phyloP scores from a whole-genome alignment of 64 coral and sea anemone species.

The Pachyseris speciosa region DNA sequence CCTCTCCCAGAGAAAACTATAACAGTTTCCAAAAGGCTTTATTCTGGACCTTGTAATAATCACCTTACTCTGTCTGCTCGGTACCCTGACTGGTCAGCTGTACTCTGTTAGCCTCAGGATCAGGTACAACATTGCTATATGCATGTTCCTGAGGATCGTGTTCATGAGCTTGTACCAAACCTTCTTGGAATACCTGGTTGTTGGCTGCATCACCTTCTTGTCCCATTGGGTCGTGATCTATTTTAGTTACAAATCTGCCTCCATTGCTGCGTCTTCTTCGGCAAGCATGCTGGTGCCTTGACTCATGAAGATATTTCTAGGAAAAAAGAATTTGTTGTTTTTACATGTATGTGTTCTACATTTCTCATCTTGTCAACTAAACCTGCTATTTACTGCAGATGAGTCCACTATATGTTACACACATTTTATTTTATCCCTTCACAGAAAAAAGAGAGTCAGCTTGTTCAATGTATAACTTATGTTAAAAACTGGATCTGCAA shows the following conservation, averaged over 20 bases:
- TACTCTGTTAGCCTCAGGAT: slow-evolving; percentile 9
- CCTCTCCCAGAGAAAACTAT: too few relatives aligned
- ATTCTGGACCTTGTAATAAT: neutral
- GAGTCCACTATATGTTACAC: too few relatives aligned
- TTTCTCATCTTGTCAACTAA: neutral
- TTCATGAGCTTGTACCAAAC: slow-evolving; percentile 6
- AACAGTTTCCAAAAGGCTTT: too few relatives aligned
- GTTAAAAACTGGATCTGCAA: too few relatives aligned
- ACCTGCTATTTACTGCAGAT: too few relatives aligned
- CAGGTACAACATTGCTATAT: neutral
- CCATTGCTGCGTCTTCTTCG: slow-evolving; percentile 95
- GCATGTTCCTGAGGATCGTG: slow-evolving; percentile 35
- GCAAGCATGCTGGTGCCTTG: slow-evolving; percentile 97
- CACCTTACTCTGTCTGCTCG: slow-evolving; percentile 43
- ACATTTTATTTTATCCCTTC: too few relatives aligned
- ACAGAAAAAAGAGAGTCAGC: too few relatives aligned
- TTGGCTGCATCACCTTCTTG: neutral
- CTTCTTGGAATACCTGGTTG: slow-evolving; percentile 31
- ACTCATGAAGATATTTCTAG: slow-evolving; percentile 99
- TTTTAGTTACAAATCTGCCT: slow-evolving; percentile 97
- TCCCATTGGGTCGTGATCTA: neutral
- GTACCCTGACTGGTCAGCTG: neutral
- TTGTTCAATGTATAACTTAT: too few relatives aligned
- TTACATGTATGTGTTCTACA: neutral
- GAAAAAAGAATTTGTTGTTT: neutral